Conservation (phyloP, 2,797 vertebrate species). For the Pangasius macronema region DNA sequence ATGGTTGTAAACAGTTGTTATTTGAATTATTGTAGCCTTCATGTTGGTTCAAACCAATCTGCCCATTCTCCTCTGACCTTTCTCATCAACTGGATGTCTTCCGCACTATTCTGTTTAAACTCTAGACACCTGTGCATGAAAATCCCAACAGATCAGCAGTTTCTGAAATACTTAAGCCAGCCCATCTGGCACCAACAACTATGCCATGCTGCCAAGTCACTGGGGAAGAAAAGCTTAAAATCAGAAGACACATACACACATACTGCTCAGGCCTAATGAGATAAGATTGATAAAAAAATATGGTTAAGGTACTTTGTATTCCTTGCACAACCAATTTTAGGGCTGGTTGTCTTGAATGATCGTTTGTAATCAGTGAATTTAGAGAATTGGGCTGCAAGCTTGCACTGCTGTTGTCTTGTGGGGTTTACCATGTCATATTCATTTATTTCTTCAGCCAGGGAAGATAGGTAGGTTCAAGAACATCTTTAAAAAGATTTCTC, state of each 20-base stretch:
- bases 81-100: not conserved
- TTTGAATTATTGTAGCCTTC: not conserved
- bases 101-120: not conserved
- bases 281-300: not conserved
- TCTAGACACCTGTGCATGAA: not conserved
- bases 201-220: not conserved
- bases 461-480: slow-evolving; percentile 40
- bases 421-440: slow-evolving; percentile 51
- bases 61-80: not conserved
- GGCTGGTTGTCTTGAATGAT: slow-evolving; percentile 10
- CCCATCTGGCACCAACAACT: not conserved
- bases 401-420: slow-evolving; percentile 42
- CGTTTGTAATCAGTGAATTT: slow-evolving; percentile 31
- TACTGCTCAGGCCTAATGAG: not conserved
- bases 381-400: slow-evolving; percentile 33
- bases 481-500: slow-evolving; percentile 24
- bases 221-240: not conserved
- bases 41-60: slow-evolving; percentile 1
- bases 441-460: slow-evolving; percentile 50
- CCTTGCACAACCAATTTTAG: not conserved
- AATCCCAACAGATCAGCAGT: not conserved
- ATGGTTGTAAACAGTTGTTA: not conserved
- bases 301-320: not conserved
- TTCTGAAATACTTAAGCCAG: not conserved
- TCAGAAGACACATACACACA: not conserved